Percentiles rank a stretch among this genome's conserved stretches.
These are phyloP conservation scores for Cetoscarus ocellatus DNA, from an alignment of 2,797 vertebrate species.

Conservation along the genomic window DNA sequence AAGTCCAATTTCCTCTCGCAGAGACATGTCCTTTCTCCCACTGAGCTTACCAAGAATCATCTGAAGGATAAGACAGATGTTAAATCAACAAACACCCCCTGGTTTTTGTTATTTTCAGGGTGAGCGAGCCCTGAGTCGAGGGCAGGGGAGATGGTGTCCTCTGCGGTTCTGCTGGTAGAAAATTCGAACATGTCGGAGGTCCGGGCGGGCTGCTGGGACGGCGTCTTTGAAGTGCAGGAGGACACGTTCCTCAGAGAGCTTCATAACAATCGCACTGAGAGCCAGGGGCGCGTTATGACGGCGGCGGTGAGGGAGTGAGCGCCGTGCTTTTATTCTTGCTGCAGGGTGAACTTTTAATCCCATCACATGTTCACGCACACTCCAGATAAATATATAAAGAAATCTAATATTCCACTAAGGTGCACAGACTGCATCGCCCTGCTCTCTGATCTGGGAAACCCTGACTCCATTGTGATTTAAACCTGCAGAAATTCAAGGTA, in stretches of 20 bases:
- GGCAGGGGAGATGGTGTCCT: not conserved
- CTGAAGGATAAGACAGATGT: not conserved
- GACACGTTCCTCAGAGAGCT: conserved; percentile 22
- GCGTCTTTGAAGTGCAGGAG: conserved; percentile 39
- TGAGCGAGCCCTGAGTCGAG: conserved; percentile 12
- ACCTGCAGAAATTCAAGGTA: not conserved
- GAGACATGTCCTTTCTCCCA: not conserved
- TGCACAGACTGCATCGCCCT: not conserved
- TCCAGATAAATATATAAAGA: conserved; percentile 3
- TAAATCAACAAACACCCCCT: not conserved
- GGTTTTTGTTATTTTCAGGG: conserved; percentile 12
- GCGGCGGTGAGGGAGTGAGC: not conserved
- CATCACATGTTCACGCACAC: not conserved
- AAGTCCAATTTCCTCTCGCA: not conserved
- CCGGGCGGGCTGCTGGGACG: conserved; percentile 1
- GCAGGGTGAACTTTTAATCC: conserved; percentile 29
- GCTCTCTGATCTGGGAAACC: not conserved
- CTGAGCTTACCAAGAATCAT: not conserved
- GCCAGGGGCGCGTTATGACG: conserved; percentile 12
- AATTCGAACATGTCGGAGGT: conserved; percentile 5
- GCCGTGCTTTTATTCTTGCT: conserved; percentile 3
- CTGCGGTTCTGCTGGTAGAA: conserved; percentile 3
- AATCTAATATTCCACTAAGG: not conserved
- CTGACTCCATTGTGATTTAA: not conserved
- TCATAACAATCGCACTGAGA: not conserved